Conservation (phyloP, 2,797 vertebrate genomes). For the Kryptolebias ocellatus region DNA sequence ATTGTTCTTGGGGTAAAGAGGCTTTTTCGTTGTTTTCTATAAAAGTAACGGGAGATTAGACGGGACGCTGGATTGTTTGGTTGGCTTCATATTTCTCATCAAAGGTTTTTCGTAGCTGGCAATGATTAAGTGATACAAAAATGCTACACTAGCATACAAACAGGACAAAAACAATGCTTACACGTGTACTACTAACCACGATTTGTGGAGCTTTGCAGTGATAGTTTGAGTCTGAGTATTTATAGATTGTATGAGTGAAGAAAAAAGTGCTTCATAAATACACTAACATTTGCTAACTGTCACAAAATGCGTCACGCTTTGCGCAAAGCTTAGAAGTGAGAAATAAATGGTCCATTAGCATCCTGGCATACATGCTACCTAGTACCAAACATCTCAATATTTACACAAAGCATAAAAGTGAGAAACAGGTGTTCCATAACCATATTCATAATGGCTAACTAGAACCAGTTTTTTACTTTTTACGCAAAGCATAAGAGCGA, state of each 20-base stretch:
- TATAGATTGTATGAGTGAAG: too few species aligned
- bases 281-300: too few species aligned
- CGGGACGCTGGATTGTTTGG: slow-evolving; percentile 12
- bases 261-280: too few species aligned
- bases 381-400: too few species aligned
- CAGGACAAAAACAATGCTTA: not conserved
- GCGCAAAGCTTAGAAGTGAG: too few species aligned
- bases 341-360: too few species aligned
- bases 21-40: slow-evolving; percentile 34
- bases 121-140: slow-evolving; percentile 3
- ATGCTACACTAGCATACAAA: not conserved
- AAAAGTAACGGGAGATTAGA: slow-evolving; percentile 28
- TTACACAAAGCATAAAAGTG: not conserved
- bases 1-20: slow-evolving; percentile 28
- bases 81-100: not conserved
- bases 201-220: not conserved
- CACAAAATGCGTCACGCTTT: too few species aligned
- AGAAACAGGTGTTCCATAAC: not conserved
- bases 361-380: too few species aligned
- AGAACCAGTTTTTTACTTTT: too few species aligned
- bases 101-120: not conserved
- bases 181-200: not conserved
- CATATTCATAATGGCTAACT: too few species aligned
- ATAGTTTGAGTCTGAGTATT: not conserved
- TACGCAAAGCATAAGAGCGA: too few species aligned